Percentiles rank a stretch among this genome's conserved stretches.
Conservation (phyloP, 64 coral and sea anemone genomes). For the Pachyseris speciosa region DNA sequence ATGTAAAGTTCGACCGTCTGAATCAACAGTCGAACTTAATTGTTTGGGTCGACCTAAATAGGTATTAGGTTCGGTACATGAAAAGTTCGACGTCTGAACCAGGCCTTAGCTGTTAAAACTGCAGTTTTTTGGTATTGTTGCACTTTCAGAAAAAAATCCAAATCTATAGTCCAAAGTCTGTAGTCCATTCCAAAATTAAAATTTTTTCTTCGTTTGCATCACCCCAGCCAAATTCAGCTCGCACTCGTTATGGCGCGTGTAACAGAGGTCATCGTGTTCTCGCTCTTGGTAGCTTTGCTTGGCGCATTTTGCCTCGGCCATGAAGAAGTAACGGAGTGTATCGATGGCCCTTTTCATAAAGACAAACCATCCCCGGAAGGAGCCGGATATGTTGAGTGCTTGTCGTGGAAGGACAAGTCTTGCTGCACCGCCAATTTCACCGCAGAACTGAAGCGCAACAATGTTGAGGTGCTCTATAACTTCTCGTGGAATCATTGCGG, state of each 20-base stretch:
- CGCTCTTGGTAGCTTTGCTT: neutral
- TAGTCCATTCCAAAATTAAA: neutral
- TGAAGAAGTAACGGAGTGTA: slow-evolving; percentile 37
- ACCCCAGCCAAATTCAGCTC: neutral
- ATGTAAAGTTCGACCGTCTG: no score
- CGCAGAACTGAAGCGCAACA: slow-evolving; percentile 25
- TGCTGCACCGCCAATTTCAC: slow-evolving; percentile 90
- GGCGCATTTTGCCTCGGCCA: neutral
- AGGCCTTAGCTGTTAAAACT: no score
- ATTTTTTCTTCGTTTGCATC: neutral
- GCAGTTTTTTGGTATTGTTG: no score
- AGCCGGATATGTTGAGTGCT: slow-evolving; percentile 63
- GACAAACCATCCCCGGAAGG: slow-evolving; percentile 61
- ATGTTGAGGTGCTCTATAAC: slow-evolving; percentile 63
- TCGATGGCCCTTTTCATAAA: slow-evolving; percentile 70
- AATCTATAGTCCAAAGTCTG: neutral
- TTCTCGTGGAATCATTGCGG: slow-evolving; percentile 81
- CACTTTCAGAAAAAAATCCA: no score
- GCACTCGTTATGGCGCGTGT: slow-evolving; percentile 3
- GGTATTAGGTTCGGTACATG: no score
- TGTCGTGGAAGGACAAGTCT: slow-evolving; percentile 70
- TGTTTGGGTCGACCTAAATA: no score
- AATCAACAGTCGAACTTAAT: no score
- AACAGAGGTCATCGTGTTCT: neutral
- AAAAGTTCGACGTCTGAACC: no score